Evolutionary conservation across 2,888 invertebrate genomes (phyloP).

Genomic region (Rhogogaster chlorosoma): DNA sequence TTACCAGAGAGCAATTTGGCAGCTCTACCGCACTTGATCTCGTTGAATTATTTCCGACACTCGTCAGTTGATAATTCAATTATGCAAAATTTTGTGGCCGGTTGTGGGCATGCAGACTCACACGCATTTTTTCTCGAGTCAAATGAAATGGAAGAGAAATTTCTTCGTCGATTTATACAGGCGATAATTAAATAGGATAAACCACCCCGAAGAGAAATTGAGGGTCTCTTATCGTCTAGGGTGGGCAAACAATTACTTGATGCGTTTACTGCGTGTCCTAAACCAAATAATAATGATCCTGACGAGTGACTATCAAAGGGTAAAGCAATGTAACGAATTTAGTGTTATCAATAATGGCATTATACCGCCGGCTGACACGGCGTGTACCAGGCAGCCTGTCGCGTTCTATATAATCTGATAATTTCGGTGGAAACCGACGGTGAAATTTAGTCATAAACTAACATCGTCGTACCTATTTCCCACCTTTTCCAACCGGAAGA

Average conservation of each 20-base stretch:
- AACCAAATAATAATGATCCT: slow-evolving; percentile 40
- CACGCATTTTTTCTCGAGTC: background rate
- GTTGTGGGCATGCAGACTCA: background rate
- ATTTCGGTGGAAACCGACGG: background rate
- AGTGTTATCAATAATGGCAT: background rate
- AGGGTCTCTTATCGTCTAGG: background rate
- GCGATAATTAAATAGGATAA: background rate
- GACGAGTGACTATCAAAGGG: slow-evolving; percentile 38
- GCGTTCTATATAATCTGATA: background rate
- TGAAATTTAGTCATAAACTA: slow-evolving; percentile 10
- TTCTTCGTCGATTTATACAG: background rate
- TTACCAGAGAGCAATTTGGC: slow-evolving; percentile 25
- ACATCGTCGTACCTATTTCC: background rate
- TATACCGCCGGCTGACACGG: background rate
- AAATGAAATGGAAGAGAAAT: background rate
- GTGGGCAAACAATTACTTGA: slow-evolving; percentile 15
- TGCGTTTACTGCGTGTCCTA: slow-evolving; percentile 21
- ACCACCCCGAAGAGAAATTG: background rate
- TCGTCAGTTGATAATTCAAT: slow-evolving; percentile 12
- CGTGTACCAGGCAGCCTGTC: background rate
- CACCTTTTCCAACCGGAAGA: background rate
- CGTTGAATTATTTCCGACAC: slow-evolving; percentile 15
- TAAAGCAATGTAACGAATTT: slow-evolving; percentile 16
- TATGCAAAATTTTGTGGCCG: background rate
- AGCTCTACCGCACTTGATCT: background rate